Percentiles rank a stretch among this genome's conserved stretches.
Evolutionary conservation across 2,113 vertebrate species (phyloP).

Genomic region (Chitala chitala): DNA sequence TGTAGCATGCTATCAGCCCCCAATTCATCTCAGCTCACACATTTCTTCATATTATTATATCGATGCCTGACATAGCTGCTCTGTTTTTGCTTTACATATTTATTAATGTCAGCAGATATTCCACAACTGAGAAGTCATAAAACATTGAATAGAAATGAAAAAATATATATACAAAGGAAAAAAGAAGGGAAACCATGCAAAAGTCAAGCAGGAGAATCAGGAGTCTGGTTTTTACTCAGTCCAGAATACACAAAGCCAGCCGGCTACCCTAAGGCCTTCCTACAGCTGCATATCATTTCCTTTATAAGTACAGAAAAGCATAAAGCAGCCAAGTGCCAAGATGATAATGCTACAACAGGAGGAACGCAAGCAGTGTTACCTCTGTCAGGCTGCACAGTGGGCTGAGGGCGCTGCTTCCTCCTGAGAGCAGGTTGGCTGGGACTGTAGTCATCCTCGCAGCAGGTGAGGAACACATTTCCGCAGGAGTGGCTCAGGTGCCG

Average conservation of each 20-base stretch:
- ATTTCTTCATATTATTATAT: conserved; percentile 40
- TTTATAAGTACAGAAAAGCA: background rate
- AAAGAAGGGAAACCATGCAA: background rate
- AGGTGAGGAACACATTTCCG: conserved; percentile 78
- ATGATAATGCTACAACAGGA: background rate
- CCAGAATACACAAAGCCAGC: background rate
- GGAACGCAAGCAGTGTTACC: conserved; percentile 50
- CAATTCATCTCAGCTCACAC: conserved; percentile 43
- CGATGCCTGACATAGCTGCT: conserved; percentile 42
- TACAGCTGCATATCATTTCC: background rate
- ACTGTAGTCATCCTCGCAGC: conserved; percentile 74
- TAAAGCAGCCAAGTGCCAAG: background rate
- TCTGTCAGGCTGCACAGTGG: conserved; percentile 58
- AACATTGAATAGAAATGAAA: background rate
- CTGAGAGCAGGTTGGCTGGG: conserved; percentile 58
- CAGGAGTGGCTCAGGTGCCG: conserved; percentile 80
- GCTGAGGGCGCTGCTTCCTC: conserved; percentile 58
- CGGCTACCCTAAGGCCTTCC: background rate
- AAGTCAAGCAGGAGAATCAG: no score
- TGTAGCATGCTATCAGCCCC: no score
- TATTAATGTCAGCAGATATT: conserved; percentile 33
- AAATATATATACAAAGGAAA: background rate
- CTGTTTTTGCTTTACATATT: conserved; percentile 38
- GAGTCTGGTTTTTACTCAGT: background rate
- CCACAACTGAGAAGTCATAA: conserved; percentile 28